Evolutionary conservation across 2,797 vertebrate genomes (phyloP), one percentile per base, ranked within the genome.

Genomic region (Clarias fuscus): DNA sequence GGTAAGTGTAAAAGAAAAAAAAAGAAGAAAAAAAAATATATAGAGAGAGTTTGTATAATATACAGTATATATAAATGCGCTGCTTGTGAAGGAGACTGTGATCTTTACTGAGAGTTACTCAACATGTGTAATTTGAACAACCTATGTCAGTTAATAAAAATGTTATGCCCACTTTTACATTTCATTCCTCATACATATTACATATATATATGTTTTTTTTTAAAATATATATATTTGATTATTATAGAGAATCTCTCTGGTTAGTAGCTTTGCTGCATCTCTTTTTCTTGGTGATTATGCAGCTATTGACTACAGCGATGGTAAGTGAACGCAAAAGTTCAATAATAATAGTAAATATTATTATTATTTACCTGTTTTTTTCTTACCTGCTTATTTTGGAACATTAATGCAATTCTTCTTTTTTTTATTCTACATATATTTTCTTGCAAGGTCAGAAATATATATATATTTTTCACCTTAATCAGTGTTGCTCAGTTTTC

Each of bases 221-320:
- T 33, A 1, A 30, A 30, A 33, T 33, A 33, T 33, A 33, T 61
- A 53, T 58, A 62, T 85, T 43, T 85, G 27, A 40, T 85, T 85
- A 87, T 58, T 6, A 84, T 91, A 99, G 98, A 97, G 97, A 92
- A 98, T 99, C 91, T 97, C 98, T 68, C 90, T 99, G 94, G 96
- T 99, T 91, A 99, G 98, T 89, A 99, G 96, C 85, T 99, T 99
- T 81, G 97, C 96, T 0, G 97, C 97, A 4, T 97, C 98, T 0
- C 94, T 99, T 27, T 98, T 99, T 91, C 95, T 98, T 0, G 97
- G 98, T 53, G 91, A 88, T 78, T 97, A 97, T 73, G 96, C 96
- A 0, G 91, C 96, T 65, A 96, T 98, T 13, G 98, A 99, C 95
- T 96, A 94, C 92, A 98, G 97, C 5, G 98, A 99, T 72, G 95